Percentiles rank a stretch among this genome's conserved stretches.
Evolutionary conservation across 23 tunicate genomes (phyloP).

Genomic region (Ascidia mentula): DNA sequence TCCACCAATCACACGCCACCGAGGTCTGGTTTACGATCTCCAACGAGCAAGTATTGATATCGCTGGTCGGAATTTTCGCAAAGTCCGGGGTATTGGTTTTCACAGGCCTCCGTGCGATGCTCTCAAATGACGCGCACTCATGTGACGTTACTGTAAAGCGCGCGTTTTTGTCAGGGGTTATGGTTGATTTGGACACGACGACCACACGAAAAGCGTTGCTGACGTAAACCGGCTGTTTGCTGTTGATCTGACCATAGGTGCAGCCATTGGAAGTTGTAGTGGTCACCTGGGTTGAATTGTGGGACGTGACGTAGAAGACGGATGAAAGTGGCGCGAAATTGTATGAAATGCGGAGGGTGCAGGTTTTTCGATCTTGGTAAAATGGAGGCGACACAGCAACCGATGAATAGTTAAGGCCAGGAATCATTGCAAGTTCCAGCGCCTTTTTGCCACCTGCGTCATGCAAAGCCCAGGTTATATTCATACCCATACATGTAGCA

Average conservation of each 20-base stretch:
- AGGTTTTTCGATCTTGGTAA: background rate
- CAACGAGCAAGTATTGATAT: conserved; percentile 8
- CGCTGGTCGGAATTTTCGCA: background rate
- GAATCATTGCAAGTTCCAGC: background rate
- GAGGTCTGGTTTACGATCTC: conserved; percentile 13
- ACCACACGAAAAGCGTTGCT: background rate
- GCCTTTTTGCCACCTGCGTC: background rate
- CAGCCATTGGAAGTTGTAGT: background rate
- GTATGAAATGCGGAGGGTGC: background rate
- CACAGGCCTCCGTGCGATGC: background rate
- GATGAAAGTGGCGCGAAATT: background rate
- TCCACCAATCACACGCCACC: conserved; percentile 26
- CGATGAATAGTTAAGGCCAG: background rate
- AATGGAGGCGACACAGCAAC: background rate
- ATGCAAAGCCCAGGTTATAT: too few relatives aligned
- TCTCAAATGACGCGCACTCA: background rate
- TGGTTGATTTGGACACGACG: background rate
- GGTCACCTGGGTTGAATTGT: background rate
- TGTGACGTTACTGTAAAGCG: conserved; percentile 18
- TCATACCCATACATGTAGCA: too few relatives aligned
- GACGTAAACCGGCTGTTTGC: background rate
- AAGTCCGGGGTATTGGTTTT: background rate
- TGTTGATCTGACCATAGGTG: background rate
- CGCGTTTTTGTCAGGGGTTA: background rate
- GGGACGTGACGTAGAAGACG: background rate